A percentile compares a stretch with the other conserved stretches of the same genome.
These are phyloP conservation scores for Bombus polaris DNA, from an alignment of 1,140 invertebrate genomes.

Conservation along the genomic window DNA sequence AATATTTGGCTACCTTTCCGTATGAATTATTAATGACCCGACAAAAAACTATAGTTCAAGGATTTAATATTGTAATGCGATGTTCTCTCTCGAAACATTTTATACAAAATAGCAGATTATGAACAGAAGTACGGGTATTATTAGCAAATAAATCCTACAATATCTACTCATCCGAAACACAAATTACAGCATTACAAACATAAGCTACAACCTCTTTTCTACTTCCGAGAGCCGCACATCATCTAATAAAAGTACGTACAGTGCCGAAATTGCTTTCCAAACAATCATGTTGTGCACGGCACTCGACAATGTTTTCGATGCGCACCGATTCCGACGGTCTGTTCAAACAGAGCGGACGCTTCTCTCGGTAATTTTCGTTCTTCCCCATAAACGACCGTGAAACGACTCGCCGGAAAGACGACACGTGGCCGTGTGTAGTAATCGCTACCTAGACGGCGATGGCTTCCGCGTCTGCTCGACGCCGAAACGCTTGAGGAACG, in stretches of 20 bases:
- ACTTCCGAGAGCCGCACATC: neutral
- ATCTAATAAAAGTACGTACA: no score
- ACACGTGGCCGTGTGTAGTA: constrained; percentile 69
- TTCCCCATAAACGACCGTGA: constrained; percentile 31
- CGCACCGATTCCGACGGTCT: neutral
- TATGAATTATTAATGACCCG: neutral
- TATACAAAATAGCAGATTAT: no score
- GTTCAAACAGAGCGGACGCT: neutral
- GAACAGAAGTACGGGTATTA: no score
- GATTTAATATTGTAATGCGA: neutral
- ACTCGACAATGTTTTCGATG: neutral
- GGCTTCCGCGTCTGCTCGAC: constrained; percentile 54
- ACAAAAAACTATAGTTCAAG: neutral
- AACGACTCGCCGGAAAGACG: constrained; percentile 70
- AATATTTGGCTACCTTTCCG: neutral
- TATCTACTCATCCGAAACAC: neutral
- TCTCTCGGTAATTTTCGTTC: constrained; percentile 9
- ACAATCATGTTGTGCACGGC: neutral
- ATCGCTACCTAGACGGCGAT: constrained; percentile 70
- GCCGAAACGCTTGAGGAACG: constrained; percentile 32
- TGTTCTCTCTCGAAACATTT: no score
- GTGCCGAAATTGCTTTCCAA: neutral
- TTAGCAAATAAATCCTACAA: no score
- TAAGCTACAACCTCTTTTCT: neutral
- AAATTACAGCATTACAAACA: neutral